Base-by-base conservation (phyloP, 2,113 vertebrate genomes). In the Cebidichthys violaceus region DNA sequence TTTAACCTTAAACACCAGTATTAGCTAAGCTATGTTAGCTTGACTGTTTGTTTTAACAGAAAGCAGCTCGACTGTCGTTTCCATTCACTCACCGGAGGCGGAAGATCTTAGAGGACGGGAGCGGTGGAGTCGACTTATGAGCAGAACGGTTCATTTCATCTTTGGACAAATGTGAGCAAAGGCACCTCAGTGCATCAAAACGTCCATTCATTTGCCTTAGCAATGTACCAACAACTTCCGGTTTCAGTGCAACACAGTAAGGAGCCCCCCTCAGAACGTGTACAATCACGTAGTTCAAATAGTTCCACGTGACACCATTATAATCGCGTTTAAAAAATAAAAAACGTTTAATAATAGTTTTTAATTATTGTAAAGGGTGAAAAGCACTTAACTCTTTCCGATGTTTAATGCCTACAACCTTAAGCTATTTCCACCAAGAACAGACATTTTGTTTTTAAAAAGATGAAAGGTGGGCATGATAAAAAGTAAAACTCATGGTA, bases 201-300 rank as follows among this genome's bases (percentile, higher is more conserved):
- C 31, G 60, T 65, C 79, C 86, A 92, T 89, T 92, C 80, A 93
- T 86, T 80, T 33, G 13, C 24, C 22, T 27, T 35, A 62, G 75
- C 64, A 31, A 61, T n/a, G 11, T 45, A 92, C 92, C 93, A 95
- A 86, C 95, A 90, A 84, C 91, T 90, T 95, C 95, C 94, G 88
- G 77, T 79, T 57, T 31, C 7, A 6, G 69, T 68, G 92, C 67
- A 31, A 55, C 82, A 1, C 37, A 1, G 8, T 71, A 71, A 84
- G 0, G 2, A 10, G 35, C 76, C 86, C 86, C 86, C 52, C 24
- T 0, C 0, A 0, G 33, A 67, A 66, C 43, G 14, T 1, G 7
- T 1, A 17, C 17, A 39, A 3, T 1, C 1, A 18, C 24, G n/a
- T 55, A 54, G 15, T 10, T 11, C 17, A 11, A 6, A 22, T 1